Percentiles rank a stretch among this genome's conserved stretches.
Evolutionary conservation across 2,113 vertebrate genomes (phyloP).

Genomic region (Martes martes): DNA sequence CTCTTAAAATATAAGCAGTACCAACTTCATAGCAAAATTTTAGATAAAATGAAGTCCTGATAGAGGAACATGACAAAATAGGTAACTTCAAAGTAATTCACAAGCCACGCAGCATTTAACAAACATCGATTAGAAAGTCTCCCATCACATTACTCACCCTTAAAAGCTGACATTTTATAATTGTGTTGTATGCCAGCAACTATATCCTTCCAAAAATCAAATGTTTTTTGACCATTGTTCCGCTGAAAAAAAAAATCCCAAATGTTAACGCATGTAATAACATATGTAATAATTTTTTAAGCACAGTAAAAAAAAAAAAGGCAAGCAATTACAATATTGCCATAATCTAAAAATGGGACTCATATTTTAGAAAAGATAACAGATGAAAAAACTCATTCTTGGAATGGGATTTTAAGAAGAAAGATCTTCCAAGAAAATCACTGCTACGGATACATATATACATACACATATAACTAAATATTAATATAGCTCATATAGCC

Average conservation of each 20-base stretch:
- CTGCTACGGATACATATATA: neutral
- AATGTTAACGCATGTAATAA: conserved; percentile 21
- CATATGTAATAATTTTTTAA: neutral
- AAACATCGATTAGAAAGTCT: neutral
- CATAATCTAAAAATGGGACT: neutral
- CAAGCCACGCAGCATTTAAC: neutral
- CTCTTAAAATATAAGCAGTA: neutral
- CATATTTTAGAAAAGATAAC: neutral
- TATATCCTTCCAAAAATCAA: conserved; percentile 97
- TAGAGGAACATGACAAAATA: neutral
- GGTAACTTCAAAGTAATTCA: neutral
- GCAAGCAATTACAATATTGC: neutral
- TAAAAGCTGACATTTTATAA: conserved; percentile 96
- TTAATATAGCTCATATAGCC: neutral
- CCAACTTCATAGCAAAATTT: neutral
- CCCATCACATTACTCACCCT: conserved; percentile 85
- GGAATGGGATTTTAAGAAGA: neutral
- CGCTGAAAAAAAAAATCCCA: conserved; percentile 75
- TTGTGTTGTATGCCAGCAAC: conserved; percentile 94
- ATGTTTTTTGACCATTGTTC: conserved; percentile 88
- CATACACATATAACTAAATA: neutral
- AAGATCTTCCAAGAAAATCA: neutral
- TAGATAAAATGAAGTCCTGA: conserved; percentile 8
- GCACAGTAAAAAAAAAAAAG: conserved; percentile 14
- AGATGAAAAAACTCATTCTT: neutral